These are phyloP conservation scores for Meteorus cinctellus DNA, from an alignment of 2,888 invertebrate species.

Conservation along the genomic window DNA sequence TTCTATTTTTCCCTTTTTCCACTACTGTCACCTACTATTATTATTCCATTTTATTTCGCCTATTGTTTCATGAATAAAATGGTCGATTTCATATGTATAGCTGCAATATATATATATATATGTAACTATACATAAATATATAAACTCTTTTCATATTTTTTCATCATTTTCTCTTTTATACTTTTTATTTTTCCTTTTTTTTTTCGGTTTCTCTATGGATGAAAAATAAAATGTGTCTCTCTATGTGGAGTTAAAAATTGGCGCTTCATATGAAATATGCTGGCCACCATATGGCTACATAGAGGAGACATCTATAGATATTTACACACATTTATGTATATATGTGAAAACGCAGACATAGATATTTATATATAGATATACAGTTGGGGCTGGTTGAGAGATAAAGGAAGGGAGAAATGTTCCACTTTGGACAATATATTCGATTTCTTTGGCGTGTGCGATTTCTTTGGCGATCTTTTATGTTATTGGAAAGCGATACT, in stretches of 20 bases:
- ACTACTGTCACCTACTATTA: too few species aligned
- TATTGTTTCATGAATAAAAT: background rate
- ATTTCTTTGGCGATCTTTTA: conserved; percentile 47
- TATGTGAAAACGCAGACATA: background rate
- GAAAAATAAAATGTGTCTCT: conserved; percentile 59
- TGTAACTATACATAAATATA: too few species aligned
- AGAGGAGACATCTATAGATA: background rate
- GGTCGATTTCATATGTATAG: conserved; percentile 7
- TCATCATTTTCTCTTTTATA: too few species aligned
- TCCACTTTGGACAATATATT: conserved; percentile 46
- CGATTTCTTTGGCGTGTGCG: conserved; percentile 46
- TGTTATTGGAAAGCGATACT: conserved; percentile 68
- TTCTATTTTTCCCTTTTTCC: too few species aligned
- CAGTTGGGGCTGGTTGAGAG: background rate
- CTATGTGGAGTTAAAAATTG: conserved; percentile 65
- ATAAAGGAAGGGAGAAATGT: conserved; percentile 28
- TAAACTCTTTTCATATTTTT: too few species aligned
- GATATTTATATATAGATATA: background rate
- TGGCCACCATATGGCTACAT: conserved; percentile 64
- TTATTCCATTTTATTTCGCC: background rate
- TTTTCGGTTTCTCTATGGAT: background rate
- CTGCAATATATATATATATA: background rate
- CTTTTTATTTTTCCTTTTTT: background rate
- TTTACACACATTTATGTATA: background rate
- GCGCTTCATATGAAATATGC: conserved; percentile 68